A percentile compares a stretch with the other conserved stretches of the same genome.
These are phyloP conservation scores for Novumbra hubbsi DNA, from an alignment of 2,797 vertebrate genomes.

Conservation along the genomic window DNA sequence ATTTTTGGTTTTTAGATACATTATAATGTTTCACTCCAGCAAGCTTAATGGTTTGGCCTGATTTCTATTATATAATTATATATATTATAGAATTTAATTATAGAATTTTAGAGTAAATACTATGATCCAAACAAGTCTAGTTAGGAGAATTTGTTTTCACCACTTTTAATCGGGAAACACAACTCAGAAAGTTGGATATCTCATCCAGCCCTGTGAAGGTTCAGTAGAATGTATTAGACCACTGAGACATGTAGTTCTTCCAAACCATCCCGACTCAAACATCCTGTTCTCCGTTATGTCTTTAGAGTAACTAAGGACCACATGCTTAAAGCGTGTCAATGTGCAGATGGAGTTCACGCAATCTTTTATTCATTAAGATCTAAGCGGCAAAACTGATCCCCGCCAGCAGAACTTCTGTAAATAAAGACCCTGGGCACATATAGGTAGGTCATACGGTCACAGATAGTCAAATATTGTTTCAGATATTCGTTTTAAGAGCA, in stretches of 20 bases:
- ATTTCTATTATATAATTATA: too few relatives aligned
- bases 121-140: slow-evolving; percentile 1
- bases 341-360: background rate
- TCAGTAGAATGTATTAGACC: background rate
- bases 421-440: slow-evolving; percentile 4
- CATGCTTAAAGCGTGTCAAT: background rate
- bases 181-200: background rate
- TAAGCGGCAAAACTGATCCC: background rate
- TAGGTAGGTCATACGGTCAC: slow-evolving; percentile 19
- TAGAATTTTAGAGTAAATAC: slow-evolving; percentile 8
- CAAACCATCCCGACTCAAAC: too few relatives aligned
- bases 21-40: background rate
- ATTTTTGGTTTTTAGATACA: background rate
- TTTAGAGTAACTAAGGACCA: background rate
- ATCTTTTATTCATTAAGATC: background rate
- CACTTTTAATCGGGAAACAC: background rate
- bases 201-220: background rate
- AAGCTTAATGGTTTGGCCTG: slow-evolving; percentile 8
- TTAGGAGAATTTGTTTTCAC: background rate
- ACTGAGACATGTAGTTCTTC: background rate
- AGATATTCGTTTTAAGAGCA: slow-evolving; percentile 36
- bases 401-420: background rate
- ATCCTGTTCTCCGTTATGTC: background rate
- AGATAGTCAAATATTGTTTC: slow-evolving; percentile 16
- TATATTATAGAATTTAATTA: too few relatives aligned